Base-by-base conservation (phyloP, 2,113 vertebrate genomes). In the Burhinus bistriatus region DNA sequence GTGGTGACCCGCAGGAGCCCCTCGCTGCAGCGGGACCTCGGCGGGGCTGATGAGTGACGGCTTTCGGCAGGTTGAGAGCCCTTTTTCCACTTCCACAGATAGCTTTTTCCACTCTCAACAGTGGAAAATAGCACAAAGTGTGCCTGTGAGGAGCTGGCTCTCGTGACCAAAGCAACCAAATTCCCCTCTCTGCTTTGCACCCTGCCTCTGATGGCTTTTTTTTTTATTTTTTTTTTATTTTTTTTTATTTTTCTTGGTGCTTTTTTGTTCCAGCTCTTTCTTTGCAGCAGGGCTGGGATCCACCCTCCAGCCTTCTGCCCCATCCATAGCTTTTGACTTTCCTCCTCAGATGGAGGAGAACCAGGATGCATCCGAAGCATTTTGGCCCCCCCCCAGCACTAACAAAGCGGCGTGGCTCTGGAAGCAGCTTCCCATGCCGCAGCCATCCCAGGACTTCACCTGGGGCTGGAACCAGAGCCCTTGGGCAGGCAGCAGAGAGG, bases 1-100 rank as follows among this genome's bases (percentile, higher is more conserved):
- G 47, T 1, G 4, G 4, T 93, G 94, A 36, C 64, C 77, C 5
- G 5, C 69, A 4, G 59, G 59, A 92, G 70, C 77, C 83, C n/a
- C 81, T 61, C 81, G 66, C 71, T n/a, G 87, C 92, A 90, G 80
- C 3, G 0, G 62, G 25, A 70, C 68, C 90, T 70, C 6, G 0
- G 78, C 9, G 0, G 0, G 30, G 77, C 47, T 0, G 93, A 94
- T 93, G 95, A 96, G 71, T 93, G 95, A 94, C 9, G 51, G 71
- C 83, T 88, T 32, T 75, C 15, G 2, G 96, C 95, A 94, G 95
- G 86, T 97, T 97, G 32, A 89, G 81, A 84, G 91, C 91, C 87
- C 44, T 85, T 92, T 96, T 96, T 95, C 97, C 95, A 42, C 79
- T 94, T 83, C 78, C 96, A 89, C 70, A 54, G 87, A 86, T 18